Conservation (phyloP, 2,797 vertebrate species). For the Mionectes olivaceus region DNA sequence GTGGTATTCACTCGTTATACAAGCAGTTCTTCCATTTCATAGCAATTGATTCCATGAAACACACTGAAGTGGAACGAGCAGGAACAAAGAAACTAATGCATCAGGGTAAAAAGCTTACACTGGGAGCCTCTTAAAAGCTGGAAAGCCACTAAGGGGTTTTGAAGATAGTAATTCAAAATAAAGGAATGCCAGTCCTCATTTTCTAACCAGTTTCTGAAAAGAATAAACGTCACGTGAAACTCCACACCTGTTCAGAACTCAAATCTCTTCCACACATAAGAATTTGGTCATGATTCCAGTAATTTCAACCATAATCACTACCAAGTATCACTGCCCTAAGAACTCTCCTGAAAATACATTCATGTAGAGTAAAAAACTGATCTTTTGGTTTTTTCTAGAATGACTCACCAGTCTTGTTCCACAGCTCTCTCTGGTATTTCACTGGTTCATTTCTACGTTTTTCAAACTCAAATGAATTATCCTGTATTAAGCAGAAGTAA, state of each 20-base stretch:
- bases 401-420: slow-evolving; percentile 92
- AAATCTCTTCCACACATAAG: background rate
- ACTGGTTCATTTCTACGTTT: slow-evolving; percentile 93
- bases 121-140: background rate
- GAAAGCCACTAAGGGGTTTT: background rate
- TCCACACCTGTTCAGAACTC: background rate
- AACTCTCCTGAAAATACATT: background rate
- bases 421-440: slow-evolving; percentile 92
- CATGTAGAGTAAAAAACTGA: accelerated
- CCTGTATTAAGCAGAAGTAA: slow-evolving; percentile 77
- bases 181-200: background rate
- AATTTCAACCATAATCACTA: background rate
- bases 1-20: background rate
- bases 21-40: background rate
- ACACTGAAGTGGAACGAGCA: background rate
- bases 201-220: background rate
- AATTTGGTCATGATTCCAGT: background rate
- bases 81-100: background rate
- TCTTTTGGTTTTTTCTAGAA: background rate
- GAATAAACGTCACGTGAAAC: background rate
- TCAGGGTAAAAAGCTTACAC: background rate
- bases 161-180: background rate
- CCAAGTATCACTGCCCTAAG: background rate
- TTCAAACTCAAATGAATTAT: slow-evolving; percentile 96
- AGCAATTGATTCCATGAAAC: background rate